Conservation (phyloP, 2,113 vertebrate genomes). For the Acrocephalus kingi region DNA sequence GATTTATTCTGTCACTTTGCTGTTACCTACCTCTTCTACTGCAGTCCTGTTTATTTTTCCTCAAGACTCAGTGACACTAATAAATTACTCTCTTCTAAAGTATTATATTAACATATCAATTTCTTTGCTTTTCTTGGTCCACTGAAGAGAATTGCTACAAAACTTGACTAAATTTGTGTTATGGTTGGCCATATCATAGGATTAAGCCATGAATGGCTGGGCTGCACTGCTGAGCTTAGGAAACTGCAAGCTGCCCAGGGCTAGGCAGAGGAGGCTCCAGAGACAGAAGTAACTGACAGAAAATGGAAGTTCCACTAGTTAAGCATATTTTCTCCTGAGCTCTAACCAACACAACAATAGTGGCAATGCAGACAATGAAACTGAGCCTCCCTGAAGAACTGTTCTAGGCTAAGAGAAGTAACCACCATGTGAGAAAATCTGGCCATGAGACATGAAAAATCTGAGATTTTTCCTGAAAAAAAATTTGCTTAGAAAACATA, state of each 20-base stretch:
- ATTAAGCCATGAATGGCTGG: background rate
- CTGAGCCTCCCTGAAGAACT: background rate
- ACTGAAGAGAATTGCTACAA: background rate
- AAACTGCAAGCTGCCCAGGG: background rate
- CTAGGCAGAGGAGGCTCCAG: background rate
- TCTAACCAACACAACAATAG: background rate
- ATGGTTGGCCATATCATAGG: background rate
- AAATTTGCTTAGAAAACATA: background rate
- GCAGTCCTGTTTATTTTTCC: background rate
- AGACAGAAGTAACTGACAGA: background rate
- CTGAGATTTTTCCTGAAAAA: background rate
- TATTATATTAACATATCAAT: background rate
- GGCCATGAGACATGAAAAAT: background rate
- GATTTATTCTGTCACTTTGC: background rate
- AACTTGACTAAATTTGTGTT: background rate
- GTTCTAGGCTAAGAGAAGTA: background rate
- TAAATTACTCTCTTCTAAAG: background rate
- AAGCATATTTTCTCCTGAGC: background rate
- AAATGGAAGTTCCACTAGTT: background rate
- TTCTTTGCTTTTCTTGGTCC: background rate
- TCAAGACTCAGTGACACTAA: background rate
- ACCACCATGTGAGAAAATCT: fast-evolving
- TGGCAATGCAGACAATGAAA: background rate
- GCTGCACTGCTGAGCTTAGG: background rate
- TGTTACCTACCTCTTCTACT: background rate